phyloP scores from a whole-genome alignment of 1,140 invertebrate species.

The Atta cephalotes region DNA sequence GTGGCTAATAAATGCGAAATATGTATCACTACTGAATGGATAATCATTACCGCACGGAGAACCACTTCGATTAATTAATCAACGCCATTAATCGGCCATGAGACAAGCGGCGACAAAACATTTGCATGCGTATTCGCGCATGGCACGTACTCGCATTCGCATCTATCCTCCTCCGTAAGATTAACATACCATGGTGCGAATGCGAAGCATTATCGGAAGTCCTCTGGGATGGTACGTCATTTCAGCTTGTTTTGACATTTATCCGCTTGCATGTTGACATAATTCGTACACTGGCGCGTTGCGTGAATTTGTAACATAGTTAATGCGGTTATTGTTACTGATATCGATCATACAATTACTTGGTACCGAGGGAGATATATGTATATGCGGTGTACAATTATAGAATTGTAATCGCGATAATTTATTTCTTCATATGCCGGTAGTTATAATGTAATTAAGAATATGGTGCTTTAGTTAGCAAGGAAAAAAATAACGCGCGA shows the following conservation, averaged over 20 bases:
- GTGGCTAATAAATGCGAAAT: conserved; percentile 68
- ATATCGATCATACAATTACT: conserved; percentile 46
- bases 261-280: conserved; percentile 38
- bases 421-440: neutral
- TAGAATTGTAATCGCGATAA: neutral
- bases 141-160: too few relatives aligned
- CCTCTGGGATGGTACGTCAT: conserved; percentile 12
- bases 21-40: conserved; percentile 72
- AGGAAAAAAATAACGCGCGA: neutral
- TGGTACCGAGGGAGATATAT: neutral
- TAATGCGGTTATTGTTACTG: conserved; percentile 56
- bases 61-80: conserved; percentile 75
- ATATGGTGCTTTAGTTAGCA: neutral
- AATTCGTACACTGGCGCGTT: conserved; percentile 37
- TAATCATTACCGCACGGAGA: conserved; percentile 76
- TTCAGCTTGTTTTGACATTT: conserved; percentile 58
- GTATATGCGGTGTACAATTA: too few relatives aligned
- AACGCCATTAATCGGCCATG: conserved; percentile 39
- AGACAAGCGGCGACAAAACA: neutral
- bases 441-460: conserved; percentile 30
- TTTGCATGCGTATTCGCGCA: neutral
- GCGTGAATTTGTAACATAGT: conserved; percentile 48
- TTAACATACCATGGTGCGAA: conserved; percentile 11
- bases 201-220: neutral
- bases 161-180: neutral